These are phyloP conservation scores for Dipodomys stephensi DNA, from an alignment of 2,113 vertebrate genomes.

Conservation along the genomic window DNA sequence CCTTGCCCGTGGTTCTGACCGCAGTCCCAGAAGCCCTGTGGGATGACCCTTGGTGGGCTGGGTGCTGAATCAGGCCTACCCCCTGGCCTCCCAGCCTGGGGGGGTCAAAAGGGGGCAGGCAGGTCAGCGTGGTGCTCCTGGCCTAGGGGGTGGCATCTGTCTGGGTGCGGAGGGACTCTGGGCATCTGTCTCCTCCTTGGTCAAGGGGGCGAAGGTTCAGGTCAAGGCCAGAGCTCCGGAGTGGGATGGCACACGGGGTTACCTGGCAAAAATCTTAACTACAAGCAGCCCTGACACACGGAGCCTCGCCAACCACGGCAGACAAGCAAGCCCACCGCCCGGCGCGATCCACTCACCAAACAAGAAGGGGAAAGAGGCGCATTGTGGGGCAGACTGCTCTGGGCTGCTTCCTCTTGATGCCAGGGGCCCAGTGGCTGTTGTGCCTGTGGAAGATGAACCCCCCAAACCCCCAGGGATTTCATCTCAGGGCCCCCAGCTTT, in stretches of 20 bases:
- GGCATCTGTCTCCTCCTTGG: rapidly evolving
- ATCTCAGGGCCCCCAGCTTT: no score
- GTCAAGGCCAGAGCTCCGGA: rapidly evolving
- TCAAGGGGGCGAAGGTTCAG: rapidly evolving
- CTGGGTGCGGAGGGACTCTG: neutral
- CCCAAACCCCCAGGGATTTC: no score
- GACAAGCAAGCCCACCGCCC: neutral
- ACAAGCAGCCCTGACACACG: no score
- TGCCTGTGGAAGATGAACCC: neutral
- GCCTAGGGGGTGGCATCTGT: neutral
- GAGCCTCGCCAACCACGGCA: neutral
- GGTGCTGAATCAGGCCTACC: slow-evolving; percentile 50
- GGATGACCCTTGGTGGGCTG: neutral
- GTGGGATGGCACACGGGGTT: rapidly evolving
- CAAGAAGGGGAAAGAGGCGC: rapidly evolving
- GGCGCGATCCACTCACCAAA: neutral
- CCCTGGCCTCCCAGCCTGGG: neutral
- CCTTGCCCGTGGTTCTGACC: slow-evolving; percentile 44
- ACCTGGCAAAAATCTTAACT: rapidly evolving
- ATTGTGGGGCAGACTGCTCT: neutral
- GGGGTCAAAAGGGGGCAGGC: neutral
- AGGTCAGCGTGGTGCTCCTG: no score
- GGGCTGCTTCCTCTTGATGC: neutral
- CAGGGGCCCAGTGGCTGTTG: neutral
- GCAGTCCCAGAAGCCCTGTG: slow-evolving; percentile 34